Base-by-base conservation (phyloP, 2,113 vertebrate genomes). In the Pao palembangensis region DNA sequence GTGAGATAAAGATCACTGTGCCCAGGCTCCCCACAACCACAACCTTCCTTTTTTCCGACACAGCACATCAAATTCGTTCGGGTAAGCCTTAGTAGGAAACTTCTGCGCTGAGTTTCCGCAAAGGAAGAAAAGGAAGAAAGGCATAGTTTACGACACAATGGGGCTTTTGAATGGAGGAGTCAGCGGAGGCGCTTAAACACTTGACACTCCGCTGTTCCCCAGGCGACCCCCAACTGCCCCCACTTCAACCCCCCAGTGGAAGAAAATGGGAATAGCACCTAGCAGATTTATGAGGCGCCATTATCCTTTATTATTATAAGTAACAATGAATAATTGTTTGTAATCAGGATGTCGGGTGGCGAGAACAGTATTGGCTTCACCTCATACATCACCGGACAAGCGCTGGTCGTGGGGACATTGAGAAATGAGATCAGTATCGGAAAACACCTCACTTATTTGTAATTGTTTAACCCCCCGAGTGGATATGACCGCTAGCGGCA, bases 291-390 rank as follows among this genome's bases (percentile, higher is more conserved):
- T 83, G 87, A 73, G 75, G 66, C 55, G 61, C 76, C 78, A 90
- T 92, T 89, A 91, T 55, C 80, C 58, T 89, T 89, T 90, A 90
- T 90, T 88, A 89, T 80, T 73, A 71, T 81, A 89, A 89, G 84
- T 88, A 88, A 87, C 87, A 83, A 80, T 89, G 86, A 90, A 87
- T 89, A 88, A 91, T 88, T 87, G 81, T 89, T 87, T 86, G 80
- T 89, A 88, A 90, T 89, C 84, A 83, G 83, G 73, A 86, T 79
- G 83, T 75, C 85, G 82, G 82, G 82, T 79, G 67, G 75, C 80
- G 83, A 87, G 74, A 85, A 88, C 72, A 85, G 74, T 86, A 83
- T 84, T 79, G 71, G 61, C 62, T 76, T 80, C 71, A 56, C 66
- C 87, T 82, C 87, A 83, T 92, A 80, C 62, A 91, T 92, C 89